phyloP scores from a whole-genome alignment of 2,888 invertebrate genomes.

The Epistrophe grossulariae region DNA sequence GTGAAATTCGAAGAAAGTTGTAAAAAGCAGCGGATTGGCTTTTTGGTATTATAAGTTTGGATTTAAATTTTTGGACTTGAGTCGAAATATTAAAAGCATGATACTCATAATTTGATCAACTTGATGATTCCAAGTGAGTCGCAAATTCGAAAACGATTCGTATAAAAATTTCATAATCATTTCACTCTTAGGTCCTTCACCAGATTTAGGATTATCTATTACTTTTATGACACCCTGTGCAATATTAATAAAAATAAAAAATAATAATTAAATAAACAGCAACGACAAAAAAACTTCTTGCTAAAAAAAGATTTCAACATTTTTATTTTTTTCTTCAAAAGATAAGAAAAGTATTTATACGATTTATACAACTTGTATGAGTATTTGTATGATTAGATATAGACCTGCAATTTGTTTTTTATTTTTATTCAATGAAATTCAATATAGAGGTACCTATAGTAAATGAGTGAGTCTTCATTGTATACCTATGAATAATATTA shows the following conservation, averaged over 20 bases:
- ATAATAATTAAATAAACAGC: background rate
- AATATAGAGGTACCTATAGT: background rate
- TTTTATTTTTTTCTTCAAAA: background rate
- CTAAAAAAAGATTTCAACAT: background rate
- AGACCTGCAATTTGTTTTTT: background rate
- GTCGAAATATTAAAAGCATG: too few relatives aligned
- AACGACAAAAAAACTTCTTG: slow-evolving; percentile 6
- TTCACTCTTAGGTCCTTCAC: background rate
- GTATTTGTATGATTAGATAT: background rate
- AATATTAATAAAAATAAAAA: background rate
- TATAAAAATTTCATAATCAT: background rate
- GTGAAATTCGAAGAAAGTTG: too few relatives aligned
- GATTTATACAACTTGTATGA: background rate
- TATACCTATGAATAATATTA: background rate
- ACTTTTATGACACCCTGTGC: background rate
- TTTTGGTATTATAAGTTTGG: too few relatives aligned
- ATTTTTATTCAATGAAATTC: too few relatives aligned
- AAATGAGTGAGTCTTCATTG: background rate
- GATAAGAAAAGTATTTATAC: slow-evolving; percentile 22
- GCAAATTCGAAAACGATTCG: too few relatives aligned
- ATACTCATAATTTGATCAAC: too few relatives aligned
- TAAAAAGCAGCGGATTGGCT: too few relatives aligned
- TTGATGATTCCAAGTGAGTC: too few relatives aligned
- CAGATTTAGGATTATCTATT: slow-evolving; percentile 4
- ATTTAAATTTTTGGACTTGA: too few relatives aligned